A percentile compares a stretch with the other conserved stretches of the same genome.
Conservation (phyloP, 30 jellyfish, hydroid and myxozoan genomes). For the Sanderia malayensis region DNA sequence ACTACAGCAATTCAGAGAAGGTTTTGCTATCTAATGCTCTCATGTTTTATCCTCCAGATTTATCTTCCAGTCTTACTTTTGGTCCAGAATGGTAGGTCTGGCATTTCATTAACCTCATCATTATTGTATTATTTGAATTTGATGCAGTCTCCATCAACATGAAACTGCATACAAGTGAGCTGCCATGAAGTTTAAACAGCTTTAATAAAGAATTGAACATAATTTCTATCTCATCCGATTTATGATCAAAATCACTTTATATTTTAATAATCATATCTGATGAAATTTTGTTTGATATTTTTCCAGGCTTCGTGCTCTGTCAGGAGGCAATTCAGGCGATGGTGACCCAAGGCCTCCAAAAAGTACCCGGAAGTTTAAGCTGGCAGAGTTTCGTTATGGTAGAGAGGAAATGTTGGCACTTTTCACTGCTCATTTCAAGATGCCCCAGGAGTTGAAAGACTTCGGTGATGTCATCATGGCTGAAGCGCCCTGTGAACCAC, state of each 20-base stretch:
- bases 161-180: too few relatives aligned
- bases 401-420: slow-evolving; percentile 97
- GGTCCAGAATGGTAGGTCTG: slow-evolving; percentile 95
- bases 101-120: too few relatives aligned
- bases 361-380: slow-evolving; percentile 74
- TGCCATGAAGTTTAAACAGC: too few relatives aligned
- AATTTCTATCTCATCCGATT: too few relatives aligned
- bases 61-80: slow-evolving; percentile 83
- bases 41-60: slow-evolving; percentile 2
- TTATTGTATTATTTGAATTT: too few relatives aligned
- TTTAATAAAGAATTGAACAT: too few relatives aligned
- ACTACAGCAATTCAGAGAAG: too few relatives aligned
- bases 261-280: too few relatives aligned
- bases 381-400: slow-evolving; percentile 99
- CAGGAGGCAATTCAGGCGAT: slow-evolving; percentile 82
- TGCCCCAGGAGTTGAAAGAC: slow-evolving; percentile 80
- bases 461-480: slow-evolving; percentile 83
- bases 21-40: too few relatives aligned
- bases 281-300: not conserved
- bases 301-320: slow-evolving; percentile 93
- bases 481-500: slow-evolving; percentile 79
- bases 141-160: too few relatives aligned
- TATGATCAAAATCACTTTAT: too few relatives aligned
- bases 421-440: slow-evolving; percentile 47
- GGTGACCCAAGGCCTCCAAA: slow-evolving; percentile 76